A percentile compares a stretch with the other conserved stretches of the same genome.
phyloP scores from a whole-genome alignment of 2,113 vertebrate genomes.

The Chionomys nivalis region DNA sequence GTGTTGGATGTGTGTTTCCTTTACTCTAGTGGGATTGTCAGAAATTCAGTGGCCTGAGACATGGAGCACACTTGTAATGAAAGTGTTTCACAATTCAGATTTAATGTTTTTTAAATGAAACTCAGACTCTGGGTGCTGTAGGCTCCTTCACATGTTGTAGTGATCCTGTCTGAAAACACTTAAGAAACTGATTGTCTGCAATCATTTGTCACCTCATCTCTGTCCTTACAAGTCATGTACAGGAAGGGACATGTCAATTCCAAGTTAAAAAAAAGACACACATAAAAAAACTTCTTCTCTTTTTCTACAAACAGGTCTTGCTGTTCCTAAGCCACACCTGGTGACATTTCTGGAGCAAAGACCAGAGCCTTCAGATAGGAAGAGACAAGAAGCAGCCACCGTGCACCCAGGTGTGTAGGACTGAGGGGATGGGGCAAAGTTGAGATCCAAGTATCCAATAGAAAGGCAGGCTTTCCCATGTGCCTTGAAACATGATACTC shows the following conservation, averaged over 20 bases:
- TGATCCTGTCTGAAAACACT: background rate
- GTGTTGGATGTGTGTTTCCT: background rate
- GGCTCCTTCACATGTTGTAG: background rate
- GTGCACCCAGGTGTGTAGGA: background rate
- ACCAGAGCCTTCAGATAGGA: background rate
- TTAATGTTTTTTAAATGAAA: background rate
- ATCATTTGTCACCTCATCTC: background rate
- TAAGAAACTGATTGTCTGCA: background rate
- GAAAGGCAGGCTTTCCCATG: background rate
- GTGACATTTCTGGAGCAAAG: background rate
- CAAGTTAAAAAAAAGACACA: no score
- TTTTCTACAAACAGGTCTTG: background rate
- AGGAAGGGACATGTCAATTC: background rate
- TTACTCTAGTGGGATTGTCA: no score
- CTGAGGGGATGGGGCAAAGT: accelerated
- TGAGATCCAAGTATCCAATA: background rate
- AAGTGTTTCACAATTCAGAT: background rate
- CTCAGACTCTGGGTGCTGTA: background rate
- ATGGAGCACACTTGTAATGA: background rate
- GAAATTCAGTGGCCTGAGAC: background rate
- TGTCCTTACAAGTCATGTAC: background rate
- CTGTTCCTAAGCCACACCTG: background rate
- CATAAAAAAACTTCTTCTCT: background rate
- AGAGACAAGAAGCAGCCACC: background rate
- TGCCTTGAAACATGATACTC: background rate